Percentiles rank a stretch among this genome's conserved stretches.
Evolutionary conservation across 2,888 invertebrate genomes (phyloP).

Genomic region (Protonemura montana): DNA sequence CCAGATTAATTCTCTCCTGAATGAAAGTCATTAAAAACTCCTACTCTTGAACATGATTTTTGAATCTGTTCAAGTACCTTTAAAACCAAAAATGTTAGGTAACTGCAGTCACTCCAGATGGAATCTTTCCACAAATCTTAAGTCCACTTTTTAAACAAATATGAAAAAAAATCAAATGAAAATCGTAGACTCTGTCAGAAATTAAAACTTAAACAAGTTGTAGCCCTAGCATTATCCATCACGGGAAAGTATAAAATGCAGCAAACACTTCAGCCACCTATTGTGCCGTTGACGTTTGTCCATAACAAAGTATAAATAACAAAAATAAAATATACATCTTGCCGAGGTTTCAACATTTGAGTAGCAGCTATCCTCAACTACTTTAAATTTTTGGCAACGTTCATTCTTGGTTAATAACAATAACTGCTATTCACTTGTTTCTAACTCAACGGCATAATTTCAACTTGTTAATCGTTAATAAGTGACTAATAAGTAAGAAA

Average conservation of each 20-base stretch:
- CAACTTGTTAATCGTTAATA: not conserved
- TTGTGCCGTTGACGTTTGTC: not conserved
- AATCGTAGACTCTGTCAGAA: not conserved
- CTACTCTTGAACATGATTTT: too few relatives aligned
- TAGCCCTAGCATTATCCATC: not conserved
- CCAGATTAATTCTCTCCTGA: too few relatives aligned
- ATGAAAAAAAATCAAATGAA: not conserved
- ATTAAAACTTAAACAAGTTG: not conserved
- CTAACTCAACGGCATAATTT: not conserved
- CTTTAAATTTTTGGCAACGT: conserved; percentile 12
- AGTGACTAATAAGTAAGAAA: conserved; percentile 7
- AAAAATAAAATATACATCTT: conserved; percentile 15
- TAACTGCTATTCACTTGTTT: not conserved
- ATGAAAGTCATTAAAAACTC: too few relatives aligned
- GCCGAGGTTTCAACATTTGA: not conserved
- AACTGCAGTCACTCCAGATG: too few relatives aligned
- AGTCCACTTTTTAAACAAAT: too few relatives aligned
- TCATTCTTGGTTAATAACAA: not conserved
- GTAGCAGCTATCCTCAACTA: not conserved
- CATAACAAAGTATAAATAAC: conserved; percentile 22
- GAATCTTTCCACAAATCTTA: too few relatives aligned
- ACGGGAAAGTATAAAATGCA: conserved; percentile 1
- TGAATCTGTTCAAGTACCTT: too few relatives aligned
- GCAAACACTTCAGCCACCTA: not conserved
- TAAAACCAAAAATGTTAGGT: too few relatives aligned